phyloP scores from a whole-genome alignment of 2,113 vertebrate species.

The Chunga burmeisteri region DNA sequence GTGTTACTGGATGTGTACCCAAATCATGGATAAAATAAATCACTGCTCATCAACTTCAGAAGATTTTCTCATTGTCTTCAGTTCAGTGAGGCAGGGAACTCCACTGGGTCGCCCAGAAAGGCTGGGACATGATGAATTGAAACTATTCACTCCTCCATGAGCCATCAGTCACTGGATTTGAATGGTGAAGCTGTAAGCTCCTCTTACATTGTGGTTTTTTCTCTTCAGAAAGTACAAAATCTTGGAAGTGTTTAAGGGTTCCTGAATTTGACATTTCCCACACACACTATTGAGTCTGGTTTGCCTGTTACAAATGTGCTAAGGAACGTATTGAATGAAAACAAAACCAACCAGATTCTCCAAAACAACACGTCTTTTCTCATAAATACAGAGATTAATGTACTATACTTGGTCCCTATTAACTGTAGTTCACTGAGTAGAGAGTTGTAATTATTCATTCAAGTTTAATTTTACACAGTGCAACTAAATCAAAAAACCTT shows the following conservation, averaged over 20 bases:
- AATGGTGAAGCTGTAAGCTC: neutral
- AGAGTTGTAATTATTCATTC: neutral
- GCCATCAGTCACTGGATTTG: neutral
- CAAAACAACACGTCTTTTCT: neutral
- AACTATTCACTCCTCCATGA: neutral
- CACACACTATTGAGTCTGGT: neutral
- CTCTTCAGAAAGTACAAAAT: neutral
- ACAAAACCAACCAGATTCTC: neutral
- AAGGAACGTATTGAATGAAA: neutral
- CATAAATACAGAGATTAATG: conserved; percentile 22
- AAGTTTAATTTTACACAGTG: neutral
- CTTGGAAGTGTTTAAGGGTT: neutral
- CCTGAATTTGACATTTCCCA: neutral
- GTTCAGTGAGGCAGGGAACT: neutral
- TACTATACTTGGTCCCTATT: neutral
- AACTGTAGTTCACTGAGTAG: neutral
- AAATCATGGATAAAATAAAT: neutral
- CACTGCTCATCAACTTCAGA: neutral
- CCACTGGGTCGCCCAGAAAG: neutral
- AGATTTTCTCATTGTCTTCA: neutral
- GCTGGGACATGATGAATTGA: neutral
- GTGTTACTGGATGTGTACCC: neutral
- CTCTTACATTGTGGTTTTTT: neutral
- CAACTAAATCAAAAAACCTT: neutral
- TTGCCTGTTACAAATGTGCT: neutral